Evolutionary conservation across 2,113 vertebrate species (phyloP).

Genomic region (Corynorhinus townsendii): DNA sequence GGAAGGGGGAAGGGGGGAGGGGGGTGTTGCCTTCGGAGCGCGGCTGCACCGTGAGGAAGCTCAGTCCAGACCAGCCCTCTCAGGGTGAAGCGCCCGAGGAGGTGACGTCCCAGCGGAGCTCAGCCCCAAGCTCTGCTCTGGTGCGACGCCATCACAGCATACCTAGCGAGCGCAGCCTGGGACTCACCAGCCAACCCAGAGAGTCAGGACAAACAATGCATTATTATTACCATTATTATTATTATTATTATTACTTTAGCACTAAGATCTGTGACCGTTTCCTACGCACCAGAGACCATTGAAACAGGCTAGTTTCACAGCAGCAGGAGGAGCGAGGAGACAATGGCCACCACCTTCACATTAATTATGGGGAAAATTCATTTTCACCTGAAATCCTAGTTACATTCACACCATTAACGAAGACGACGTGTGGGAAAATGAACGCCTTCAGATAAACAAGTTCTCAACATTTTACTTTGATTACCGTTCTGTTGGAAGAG

Average conservation of each 20-base stretch:
- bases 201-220: neutral
- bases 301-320: neutral
- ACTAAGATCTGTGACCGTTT: neutral
- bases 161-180: neutral
- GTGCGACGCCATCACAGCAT: fast-evolving
- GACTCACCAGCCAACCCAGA: neutral
- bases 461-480: neutral
- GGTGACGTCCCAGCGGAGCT: fast-evolving
- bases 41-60: fast-evolving
- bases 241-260: neutral
- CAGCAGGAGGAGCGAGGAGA: neutral
- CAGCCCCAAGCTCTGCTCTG: too few species aligned
- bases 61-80: fast-evolving
- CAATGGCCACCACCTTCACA: neutral
- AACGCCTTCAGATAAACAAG: neutral
- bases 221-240: too few species aligned
- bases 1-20: too few species aligned
- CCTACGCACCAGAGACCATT: neutral
- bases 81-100: neutral
- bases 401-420: neutral
- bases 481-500: neutral
- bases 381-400: neutral
- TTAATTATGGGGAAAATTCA: neutral
- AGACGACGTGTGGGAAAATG: neutral
- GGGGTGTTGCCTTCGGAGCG: neutral